Base-by-base conservation (phyloP, 2,113 vertebrate species). In the Atlantisia rogersi region DNA sequence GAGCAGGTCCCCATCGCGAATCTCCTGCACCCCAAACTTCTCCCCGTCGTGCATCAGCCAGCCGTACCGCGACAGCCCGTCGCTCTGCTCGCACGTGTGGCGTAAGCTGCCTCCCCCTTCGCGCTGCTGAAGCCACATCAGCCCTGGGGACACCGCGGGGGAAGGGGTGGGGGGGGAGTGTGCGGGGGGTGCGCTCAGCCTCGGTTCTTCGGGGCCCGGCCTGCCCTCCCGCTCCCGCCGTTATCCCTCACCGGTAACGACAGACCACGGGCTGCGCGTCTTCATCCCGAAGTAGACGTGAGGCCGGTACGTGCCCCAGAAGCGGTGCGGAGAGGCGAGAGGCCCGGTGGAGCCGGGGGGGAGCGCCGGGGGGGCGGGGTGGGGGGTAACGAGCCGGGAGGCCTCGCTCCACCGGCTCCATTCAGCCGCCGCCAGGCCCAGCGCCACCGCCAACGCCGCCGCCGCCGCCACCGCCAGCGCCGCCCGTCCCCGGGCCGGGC, bases 281-380 rank as follows among this genome's bases (percentile, higher is more conserved):
- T 99, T 99, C 99, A 99, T 99, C 53, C 99, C 99, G 58, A 99
- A 99, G 95, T 99, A 99, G 25, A 99, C 98, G 80, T 99, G 99
- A 6, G 99, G 99, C 35, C 99, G 98, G 95, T 99, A 99, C 9
- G 99, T 98, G 74, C 99, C 99, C 99, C 99, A 99, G 94, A 99
- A 99, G 80, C 97, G 98, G 15, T 95, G 94, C 0, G 99, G 98
- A 6, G 98, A 96, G 37, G 98, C 98, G 9, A 94, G 80, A 3
- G 99, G 96, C n/a, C 97, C 97, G 82, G 98, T 98, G 90, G 98
- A 98, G 52, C 98, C 98, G 22, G 97, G 90, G 13, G 98, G 95
- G 6, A 99, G 95, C 50, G 98, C 97, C 9, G 88, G 95, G 11
- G 98, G 97, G 1, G 99, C 98, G 0, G 98, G 96, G 94, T 99